Evolutionary conservation across 2,888 invertebrate genomes (phyloP), one percentile per base, ranked within the genome.

Genomic region (Priocnemis perturbator): DNA sequence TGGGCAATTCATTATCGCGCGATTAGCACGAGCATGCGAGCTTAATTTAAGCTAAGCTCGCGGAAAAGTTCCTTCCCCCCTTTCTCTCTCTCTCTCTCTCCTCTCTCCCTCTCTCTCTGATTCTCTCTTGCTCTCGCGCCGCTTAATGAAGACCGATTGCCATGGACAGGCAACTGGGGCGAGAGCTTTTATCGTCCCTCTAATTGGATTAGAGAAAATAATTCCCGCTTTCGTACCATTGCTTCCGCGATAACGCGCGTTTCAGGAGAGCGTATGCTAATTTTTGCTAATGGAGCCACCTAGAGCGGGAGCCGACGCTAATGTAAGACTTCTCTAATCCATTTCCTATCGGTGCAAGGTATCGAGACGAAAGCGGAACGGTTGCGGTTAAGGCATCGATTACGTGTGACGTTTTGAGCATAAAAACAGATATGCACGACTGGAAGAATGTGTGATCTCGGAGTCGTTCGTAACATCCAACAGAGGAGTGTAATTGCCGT

Each of bases 141-240:
- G 63, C 62, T 78, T 81, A 83, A 83, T 81, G 83, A 83, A 83
- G 83, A 83, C 81, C 79, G 82, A 83, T 83, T 72, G 79, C 75
- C 50, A 53, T 66, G 77, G 70, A 74, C 69, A 72, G 60, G 57
- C 63, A 76, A 73, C 73, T 66, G 37, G 73, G 58, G 68, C 69
- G 71, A 66, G 74, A 71, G 79, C 81, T 81, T 82, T 82, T 81
- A 83, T 82, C 78, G 78, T 65, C 67, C 63, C 69, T 71, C 75
- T 77, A 79, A 83, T 82, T 77, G 81, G 81, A 73, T 80, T 75
- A 74, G 77, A 78, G 81, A 81, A 82, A 83, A 83, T 83, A 82
- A 83, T 81, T 79, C 79, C 60, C 62, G 23, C 61, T 71, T 73
- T 71, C 73, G 71, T 71, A 19, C 58, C 76, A 73, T 76, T 74